Evolutionary conservation across 2,797 vertebrate species (phyloP), one percentile per base, ranked within the genome.

Genomic region (Eospalax fontanierii): DNA sequence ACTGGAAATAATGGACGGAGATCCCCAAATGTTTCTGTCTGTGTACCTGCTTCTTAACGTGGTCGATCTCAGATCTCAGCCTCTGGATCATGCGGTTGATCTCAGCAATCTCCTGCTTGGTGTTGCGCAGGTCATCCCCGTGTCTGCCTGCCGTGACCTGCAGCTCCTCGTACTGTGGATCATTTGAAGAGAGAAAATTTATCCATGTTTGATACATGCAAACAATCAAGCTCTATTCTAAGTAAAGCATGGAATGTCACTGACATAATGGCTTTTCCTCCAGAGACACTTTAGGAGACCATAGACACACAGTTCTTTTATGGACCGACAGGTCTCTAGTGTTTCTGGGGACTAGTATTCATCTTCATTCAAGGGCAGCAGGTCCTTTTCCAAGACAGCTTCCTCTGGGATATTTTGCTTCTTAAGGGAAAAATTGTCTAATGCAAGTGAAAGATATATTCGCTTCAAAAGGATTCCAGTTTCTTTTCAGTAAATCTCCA

Each of bases 51-150:
- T 99, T 99, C 95, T 99, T 99, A 0, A 98, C 96, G 1, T 98
- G 93, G 90, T 99, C 99, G 2, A 99, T 99, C 98, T 99, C 99
- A 5, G 99, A 97, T 68, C 99, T 99, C 93, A 99, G 98, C 96
- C 99, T 99, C 98, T 99, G 99, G 98, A 99, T 99, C 98, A 99
- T 98, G 83, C 99, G 98, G 97, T 98, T 99, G 68, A 99, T 98
- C 96, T 99, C 99, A 33, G 98, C 94, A 3, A 99, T 99, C 96
- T 99, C 99, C 57, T 99, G 98, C 98, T 98, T 99, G 95, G 99
- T 99, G 71, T 97, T 94, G n/a, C 96, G 97, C 28, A 98, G 93
- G 80, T 98, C 98, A 0, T 98, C 98, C 0, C 98, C 98, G 0
- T 98, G 98, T 19, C 98, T 96, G 26, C 98, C 98, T 0, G 97